A percentile compares a stretch with the other conserved stretches of the same genome.
phyloP scores from a whole-genome alignment of 2,888 invertebrate species.

The Bursaphelenchus okinawaensis region DNA sequence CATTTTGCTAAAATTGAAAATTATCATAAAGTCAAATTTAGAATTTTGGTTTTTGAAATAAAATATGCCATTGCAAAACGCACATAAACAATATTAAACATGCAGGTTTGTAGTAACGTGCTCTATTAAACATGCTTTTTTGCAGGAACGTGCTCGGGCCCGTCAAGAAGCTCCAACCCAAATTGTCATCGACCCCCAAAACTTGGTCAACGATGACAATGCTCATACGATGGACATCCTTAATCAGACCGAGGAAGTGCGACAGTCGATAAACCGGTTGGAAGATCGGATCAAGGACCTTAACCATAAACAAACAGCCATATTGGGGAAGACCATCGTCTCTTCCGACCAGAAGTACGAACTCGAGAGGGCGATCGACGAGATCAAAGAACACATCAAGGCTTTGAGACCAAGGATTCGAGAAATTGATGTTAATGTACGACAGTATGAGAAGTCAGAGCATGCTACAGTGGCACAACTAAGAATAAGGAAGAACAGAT shows the following conservation, averaged over 20 bases:
- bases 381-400: slow-evolving; percentile 26
- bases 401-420: slow-evolving; percentile 26
- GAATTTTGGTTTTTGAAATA: background rate
- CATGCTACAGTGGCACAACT: slow-evolving; percentile 25
- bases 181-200: slow-evolving; percentile 4
- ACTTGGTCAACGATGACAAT: background rate
- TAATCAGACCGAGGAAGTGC: slow-evolving; percentile 27
- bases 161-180: background rate
- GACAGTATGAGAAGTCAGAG: slow-evolving; percentile 21
- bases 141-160: background rate
- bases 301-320: slow-evolving; percentile 22
- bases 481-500: slow-evolving; percentile 46
- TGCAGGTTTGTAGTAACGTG: too few species aligned
- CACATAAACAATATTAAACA: too few species aligned
- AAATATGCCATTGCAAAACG: too few species aligned
- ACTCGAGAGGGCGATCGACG: slow-evolving; percentile 45
- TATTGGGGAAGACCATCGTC: slow-evolving; percentile 27
- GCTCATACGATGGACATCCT: background rate
- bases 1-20: too few species aligned
- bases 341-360: slow-evolving; percentile 35
- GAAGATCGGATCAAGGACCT: slow-evolving; percentile 23
- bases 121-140: too few species aligned
- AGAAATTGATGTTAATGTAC: slow-evolving; percentile 24
- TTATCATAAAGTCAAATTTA: too few species aligned
- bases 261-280: slow-evolving; percentile 26